Conservation (phyloP, 2,797 vertebrate genomes). For the Pantherophis vulpinus region DNA sequence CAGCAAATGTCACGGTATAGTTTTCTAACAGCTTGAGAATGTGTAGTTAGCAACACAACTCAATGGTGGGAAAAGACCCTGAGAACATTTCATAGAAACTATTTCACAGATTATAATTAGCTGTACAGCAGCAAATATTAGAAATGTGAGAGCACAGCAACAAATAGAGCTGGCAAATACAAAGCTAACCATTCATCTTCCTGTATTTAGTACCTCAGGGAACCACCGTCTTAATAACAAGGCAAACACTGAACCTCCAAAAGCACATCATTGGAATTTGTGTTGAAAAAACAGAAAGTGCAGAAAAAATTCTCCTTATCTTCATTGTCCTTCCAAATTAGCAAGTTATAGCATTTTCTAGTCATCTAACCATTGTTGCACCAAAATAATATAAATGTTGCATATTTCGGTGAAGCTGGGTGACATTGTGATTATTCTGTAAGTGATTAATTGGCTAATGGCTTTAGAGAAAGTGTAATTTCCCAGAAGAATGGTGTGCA, state of each 20-base stretch:
- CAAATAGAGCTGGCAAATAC: neutral
- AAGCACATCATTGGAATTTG: neutral
- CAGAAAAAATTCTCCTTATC: neutral
- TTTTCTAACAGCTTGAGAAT: neutral
- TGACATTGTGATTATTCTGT: neutral
- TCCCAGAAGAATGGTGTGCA: neutral
- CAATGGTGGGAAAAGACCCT: neutral
- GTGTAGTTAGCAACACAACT: neutral
- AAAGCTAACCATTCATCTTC: neutral
- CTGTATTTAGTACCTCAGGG: too few relatives aligned
- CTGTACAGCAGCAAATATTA: neutral
- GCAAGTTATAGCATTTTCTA: neutral
- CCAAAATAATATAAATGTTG: neutral
- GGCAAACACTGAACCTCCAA: neutral
- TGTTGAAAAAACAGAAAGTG: neutral
- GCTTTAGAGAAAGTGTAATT: neutral
- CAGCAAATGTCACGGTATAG: neutral
- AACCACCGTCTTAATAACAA: neutral
- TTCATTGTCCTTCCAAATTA: neutral
- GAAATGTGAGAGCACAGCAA: neutral
- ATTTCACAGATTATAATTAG: neutral
- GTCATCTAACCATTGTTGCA: neutral
- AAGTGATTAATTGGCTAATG: neutral
- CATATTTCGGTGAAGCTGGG: neutral
- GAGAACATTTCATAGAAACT: neutral